Evolutionary conservation across 2,888 invertebrate genomes (phyloP), one percentile per base, ranked within the genome.

Genomic region (Hemicrepidius hirtus): DNA sequence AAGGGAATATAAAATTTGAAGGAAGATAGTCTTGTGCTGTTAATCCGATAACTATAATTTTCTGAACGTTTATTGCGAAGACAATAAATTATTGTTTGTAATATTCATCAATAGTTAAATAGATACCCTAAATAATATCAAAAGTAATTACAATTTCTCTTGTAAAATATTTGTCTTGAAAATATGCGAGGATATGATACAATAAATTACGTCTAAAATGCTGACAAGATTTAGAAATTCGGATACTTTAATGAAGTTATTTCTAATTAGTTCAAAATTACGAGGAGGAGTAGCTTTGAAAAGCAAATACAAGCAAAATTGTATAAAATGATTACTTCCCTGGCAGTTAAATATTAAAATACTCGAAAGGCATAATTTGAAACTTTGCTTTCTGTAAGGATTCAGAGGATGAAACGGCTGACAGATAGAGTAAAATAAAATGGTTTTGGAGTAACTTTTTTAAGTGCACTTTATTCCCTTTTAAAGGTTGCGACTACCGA

Each of bases 391-490:
- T 53, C 24, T n/a, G 5, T 3, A 32, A 5, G 53, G 53, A 21
- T 10, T 46, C 16, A 53, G 12, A 7, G 13, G 2, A 13, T 7
- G 24, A 53, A 32, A 46, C 21, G 21, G 21, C 10, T n/a, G n/a
- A 9, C 28, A 53, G 24, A 28, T 24, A 13, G 24, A 28, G 13
- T 53, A 16, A 53, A 53, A 53, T 53, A 28, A 53, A 24, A 53
- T 16, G n/a, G 44, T 44, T 44, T 44, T 44, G 7, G 12, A 28
- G 1, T 53, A 53, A 53, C 53, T 53, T 53, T 44, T 53, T 53
- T 12, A 21, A 53, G 53, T 53, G 53, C 53, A 53, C 28, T 53
- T 32, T 53, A 32, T 32, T 32, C 9, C 24, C 53, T 53, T 53
- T 53, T 13, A 32, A 21, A 49, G 21, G 21, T 21, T 13, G 10